Evolutionary conservation across 2,113 vertebrate species (phyloP).

Genomic region (Pachycephala philippinensis): DNA sequence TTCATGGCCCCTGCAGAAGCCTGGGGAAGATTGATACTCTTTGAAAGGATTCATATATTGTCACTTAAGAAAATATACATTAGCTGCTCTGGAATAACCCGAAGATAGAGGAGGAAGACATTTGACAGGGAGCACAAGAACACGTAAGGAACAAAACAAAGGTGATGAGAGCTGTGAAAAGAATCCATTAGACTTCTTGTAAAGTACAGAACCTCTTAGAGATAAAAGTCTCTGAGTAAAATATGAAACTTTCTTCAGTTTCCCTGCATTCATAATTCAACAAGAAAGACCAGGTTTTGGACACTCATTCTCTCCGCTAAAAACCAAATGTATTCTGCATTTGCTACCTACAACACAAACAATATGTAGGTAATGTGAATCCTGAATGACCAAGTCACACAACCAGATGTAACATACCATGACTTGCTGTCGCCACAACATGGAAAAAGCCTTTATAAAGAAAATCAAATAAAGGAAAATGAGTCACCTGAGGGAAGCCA

Average conservation of each 20-base stretch:
- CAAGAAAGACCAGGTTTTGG: not conserved
- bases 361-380: rapidly evolving
- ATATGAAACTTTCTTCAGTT: not conserved
- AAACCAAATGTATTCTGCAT: not conserved
- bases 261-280: not conserved
- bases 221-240: not conserved
- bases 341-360: not conserved
- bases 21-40: not conserved
- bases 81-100: not conserved
- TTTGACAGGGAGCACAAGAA: not conserved
- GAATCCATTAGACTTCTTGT: not conserved
- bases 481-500: not conserved
- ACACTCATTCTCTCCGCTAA: not conserved
- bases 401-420: not conserved
- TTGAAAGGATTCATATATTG: not conserved
- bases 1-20: not conserved
- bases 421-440: not conserved
- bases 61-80: not conserved
- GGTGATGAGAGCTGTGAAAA: not conserved
- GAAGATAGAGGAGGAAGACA: not conserved
- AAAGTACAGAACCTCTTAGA: not conserved
- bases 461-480: not conserved
- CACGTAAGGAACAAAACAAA: not conserved
- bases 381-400: not conserved
- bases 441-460: not conserved